These are phyloP conservation scores for Paracentrotus lividus DNA, from an alignment of 53 echinoderm and acorn worm species.

Conservation along the genomic window DNA sequence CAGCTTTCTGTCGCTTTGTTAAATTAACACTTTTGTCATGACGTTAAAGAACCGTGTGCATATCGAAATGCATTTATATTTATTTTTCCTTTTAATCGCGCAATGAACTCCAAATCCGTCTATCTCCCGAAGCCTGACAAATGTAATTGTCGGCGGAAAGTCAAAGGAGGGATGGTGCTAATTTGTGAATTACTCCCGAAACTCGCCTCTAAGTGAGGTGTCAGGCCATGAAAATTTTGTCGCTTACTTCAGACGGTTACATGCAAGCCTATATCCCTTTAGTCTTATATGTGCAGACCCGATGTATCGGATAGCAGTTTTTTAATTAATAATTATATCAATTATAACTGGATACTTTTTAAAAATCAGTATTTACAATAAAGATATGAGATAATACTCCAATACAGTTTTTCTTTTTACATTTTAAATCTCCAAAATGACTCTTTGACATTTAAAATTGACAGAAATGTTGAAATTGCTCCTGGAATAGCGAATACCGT, in stretches of 20 bases:
- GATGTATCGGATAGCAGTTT: neutral
- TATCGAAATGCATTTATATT: neutral
- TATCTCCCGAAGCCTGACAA: constrained; percentile 43
- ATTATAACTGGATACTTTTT: no score
- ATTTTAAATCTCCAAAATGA: neutral
- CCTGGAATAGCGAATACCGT: constrained; percentile 8
- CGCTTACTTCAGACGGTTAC: constrained; percentile 66
- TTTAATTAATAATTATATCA: neutral
- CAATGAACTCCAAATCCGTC: constrained; percentile 43
- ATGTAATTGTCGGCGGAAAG: constrained; percentile 66
- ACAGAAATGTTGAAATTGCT: neutral
- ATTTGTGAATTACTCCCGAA: constrained; percentile 68
- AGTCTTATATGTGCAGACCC: neutral
- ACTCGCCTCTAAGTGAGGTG: constrained; percentile 65
- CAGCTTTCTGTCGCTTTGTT: no score
- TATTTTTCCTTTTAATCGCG: neutral
- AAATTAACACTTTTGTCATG: neutral
- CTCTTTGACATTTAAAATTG: neutral
- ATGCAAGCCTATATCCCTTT: neutral
- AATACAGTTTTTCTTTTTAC: neutral
- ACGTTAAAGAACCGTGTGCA: neutral
- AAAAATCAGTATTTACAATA: neutral
- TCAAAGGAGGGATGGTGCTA: constrained; percentile 62
- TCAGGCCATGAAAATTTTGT: constrained; percentile 60
- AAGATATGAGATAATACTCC: neutral